Evolutionary conservation across 1,140 invertebrate genomes (phyloP), one percentile per base, ranked within the genome.

Genomic region (Sycobia sp.): DNA sequence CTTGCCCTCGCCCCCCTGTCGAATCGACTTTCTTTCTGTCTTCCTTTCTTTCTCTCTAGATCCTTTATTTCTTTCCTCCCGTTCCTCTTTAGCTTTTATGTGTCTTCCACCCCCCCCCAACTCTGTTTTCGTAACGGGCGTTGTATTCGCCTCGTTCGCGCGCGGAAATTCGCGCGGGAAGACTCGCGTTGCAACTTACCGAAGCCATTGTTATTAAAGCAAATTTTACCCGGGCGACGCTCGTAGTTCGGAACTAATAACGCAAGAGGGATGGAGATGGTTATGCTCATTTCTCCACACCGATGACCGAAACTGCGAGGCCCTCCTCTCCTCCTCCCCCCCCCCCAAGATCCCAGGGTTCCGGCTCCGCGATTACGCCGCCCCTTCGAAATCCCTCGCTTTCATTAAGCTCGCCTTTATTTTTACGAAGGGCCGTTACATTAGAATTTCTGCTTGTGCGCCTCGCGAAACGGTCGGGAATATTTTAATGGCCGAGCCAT

Each of bases 11-110:
- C 60, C 32, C 47, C 49, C 50, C 55, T 63, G 46, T 49, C 51
- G 46, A n/a, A 46, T 65, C 46, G 36, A 39, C 50, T 69, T 65
- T 65, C 46, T 57, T n/a, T n/a, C n/a, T n/a, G n/a, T n/a, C n/a
- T n/a, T n/a, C n/a, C n/a, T n/a, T n/a, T n/a, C n/a, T n/a, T 64
- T 56, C 50, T 58, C 60, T 27, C 51, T 43, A 23, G 38, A 51
- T 67, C 38, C 58, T 67, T 62, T 65, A 36, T 59, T 67, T 55
- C 62, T 44, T 51, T 56, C 38, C 56, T 66, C 49, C 53, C 16
- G n/a, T 64, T 34, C 63, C 67, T 70, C 58, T 67, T 58, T 54
- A 51, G 23, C 25, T 20, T 57, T 50, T 61, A 55, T 58, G 22
- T 10, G 16, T 10, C 20, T 3, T 5, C 43, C 20, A 11, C 43